A percentile compares a stretch with the other conserved stretches of the same genome.
Conservation (phyloP, 2,888 invertebrate species). For the Lordiphosa fenestrarum region DNA sequence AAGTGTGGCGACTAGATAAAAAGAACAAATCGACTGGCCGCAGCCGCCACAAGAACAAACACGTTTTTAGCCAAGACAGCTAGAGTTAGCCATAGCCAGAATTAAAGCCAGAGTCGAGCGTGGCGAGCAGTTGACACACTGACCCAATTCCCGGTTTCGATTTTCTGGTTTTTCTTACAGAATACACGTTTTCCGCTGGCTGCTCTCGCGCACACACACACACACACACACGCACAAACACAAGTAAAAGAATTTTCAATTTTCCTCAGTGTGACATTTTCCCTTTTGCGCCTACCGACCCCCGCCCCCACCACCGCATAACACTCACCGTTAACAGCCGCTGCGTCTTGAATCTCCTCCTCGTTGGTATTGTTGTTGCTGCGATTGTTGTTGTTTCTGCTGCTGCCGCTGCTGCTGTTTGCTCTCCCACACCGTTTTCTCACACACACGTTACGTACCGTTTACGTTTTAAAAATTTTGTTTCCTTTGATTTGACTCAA, state of each 20-base stretch:
- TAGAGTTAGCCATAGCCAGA: slow-evolving; percentile 23
- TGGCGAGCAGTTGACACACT: slow-evolving; percentile 68
- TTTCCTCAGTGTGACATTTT: slow-evolving; percentile 25
- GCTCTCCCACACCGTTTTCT: slow-evolving; percentile 14
- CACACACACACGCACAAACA: slow-evolving; percentile 14
- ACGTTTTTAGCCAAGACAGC: slow-evolving; percentile 44
- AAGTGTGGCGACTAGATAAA: slow-evolving; percentile 45
- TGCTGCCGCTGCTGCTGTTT: slow-evolving; percentile 13
- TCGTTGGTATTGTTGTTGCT: slow-evolving; percentile 12
- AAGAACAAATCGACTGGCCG: slow-evolving; percentile 48
- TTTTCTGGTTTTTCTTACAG: slow-evolving; percentile 75
- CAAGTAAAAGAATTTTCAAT: slow-evolving; percentile 11
- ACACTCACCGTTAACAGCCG: slow-evolving; percentile 31
- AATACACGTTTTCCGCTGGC: slow-evolving; percentile 69
- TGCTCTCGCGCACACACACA: slow-evolving; percentile 39
- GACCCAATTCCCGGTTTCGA: slow-evolving; percentile 77
- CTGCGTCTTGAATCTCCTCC: slow-evolving; percentile 24
- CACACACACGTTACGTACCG: slow-evolving; percentile 7
- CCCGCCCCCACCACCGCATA: background rate
- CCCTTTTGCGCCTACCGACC: background rate
- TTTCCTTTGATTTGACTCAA: background rate
- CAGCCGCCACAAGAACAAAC: slow-evolving; percentile 30
- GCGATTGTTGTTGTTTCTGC: slow-evolving; percentile 18
- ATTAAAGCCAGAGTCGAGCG: slow-evolving; percentile 34
- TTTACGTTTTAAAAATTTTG: background rate